Base-by-base conservation (phyloP, 1,140 invertebrate genomes). In the Drosophila sechellia region DNA sequence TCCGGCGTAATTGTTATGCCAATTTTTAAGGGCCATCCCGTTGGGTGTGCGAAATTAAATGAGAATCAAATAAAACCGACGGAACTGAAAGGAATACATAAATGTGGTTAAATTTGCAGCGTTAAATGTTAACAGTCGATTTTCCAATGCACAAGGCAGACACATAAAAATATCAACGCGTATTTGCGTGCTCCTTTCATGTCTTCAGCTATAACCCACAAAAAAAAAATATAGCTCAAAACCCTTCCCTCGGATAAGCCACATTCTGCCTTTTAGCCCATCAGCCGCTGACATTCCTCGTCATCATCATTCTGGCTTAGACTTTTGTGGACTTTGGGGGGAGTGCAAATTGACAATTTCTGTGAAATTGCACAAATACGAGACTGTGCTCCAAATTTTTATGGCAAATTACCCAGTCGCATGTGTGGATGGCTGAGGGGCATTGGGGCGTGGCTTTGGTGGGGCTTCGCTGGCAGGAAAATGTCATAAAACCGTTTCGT, bases 281-380 rank as follows among this genome's bases (percentile, higher is more conserved):
- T 31, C 34, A 20, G 46, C 39, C 37, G 12, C 68, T 25, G 45
- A 52, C 42, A 45, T 63, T 58, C 27, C 58, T 45, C 71, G 43
- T 45, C 43, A 49, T 48, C 54, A 35, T 59, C 43, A 40, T 63
- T 74, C 54, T 43, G 83, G 81, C 83, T 86, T 86, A 86, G 81
- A 86, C 79, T 87, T 22, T 1, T 0, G 17, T 17, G 1, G 17
- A 17, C 17, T 87, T 68, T 31, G 6, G 70, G 76, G 77, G 78
- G 83, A 77, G 85, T 75, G 84, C 85, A 87, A 87, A 87, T 87
- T 87, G 84, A 90, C 84, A 87, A 87, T 87, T 89, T 87, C 84
- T 79, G 65, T 83, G 83, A 89, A 87, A 87, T 87, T 87, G 83
- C 83, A 89, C 84, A 87, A 89, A 87, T 87, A 87, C 79, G 84